These are phyloP conservation scores for Apodemus agrarius DNA, from an alignment of 2,797 vertebrate species.

Conservation along the genomic window DNA sequence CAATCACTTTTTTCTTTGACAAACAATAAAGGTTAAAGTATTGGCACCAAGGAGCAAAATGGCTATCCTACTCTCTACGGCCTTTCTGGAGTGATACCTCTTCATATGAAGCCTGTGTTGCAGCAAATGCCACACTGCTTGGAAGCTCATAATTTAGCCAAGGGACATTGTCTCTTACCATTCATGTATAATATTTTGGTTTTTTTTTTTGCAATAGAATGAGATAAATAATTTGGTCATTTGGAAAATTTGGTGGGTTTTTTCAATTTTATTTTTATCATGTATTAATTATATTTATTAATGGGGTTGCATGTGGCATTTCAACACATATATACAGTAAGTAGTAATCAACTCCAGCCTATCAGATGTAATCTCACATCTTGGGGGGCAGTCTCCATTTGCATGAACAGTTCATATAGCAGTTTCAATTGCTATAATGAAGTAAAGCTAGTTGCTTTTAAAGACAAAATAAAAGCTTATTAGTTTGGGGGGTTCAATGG, in stretches of 20 bases:
- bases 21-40: background rate
- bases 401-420: background rate
- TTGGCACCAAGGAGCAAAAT: background rate
- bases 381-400: background rate
- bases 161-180: background rate
- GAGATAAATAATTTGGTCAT: background rate
- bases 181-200: background rate
- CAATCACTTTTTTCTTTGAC: background rate
- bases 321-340: background rate
- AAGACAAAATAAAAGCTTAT: background rate
- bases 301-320: background rate
- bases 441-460: background rate
- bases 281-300: background rate
- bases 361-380: background rate
- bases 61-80: background rate
- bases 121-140: background rate
- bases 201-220: background rate
- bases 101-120: background rate
- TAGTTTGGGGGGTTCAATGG: background rate
- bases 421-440: background rate
- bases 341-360: background rate
- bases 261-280: background rate
- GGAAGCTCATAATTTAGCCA: background rate
- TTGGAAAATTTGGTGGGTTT: too few relatives aligned
- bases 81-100: background rate